Evolutionary conservation across 2,888 invertebrate species (phyloP).

Genomic region (Sipha maydis): DNA sequence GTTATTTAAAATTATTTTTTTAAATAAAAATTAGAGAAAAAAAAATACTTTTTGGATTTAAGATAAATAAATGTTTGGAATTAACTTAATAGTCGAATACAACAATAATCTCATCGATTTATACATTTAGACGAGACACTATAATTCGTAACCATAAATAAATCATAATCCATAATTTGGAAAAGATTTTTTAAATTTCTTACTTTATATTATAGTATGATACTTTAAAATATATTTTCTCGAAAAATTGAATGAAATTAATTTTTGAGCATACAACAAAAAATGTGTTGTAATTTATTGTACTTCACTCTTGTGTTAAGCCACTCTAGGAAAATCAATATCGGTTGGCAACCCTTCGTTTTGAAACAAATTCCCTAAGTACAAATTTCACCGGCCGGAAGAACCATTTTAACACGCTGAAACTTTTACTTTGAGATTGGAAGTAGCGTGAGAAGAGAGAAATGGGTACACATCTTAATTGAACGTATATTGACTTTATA

Average conservation of each 20-base stretch:
- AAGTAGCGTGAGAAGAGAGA: conserved; percentile 11
- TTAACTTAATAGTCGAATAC: no score
- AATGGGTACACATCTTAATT: conserved; percentile 38
- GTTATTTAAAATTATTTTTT: no score
- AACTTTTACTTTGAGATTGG: conserved; percentile 38
- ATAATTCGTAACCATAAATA: not conserved
- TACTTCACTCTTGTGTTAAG: not conserved
- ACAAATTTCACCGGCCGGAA: conserved; percentile 52
- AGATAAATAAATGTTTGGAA: no score
- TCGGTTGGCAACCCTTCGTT: conserved; percentile 41
- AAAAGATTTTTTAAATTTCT: no score
- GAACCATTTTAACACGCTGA: conserved; percentile 43
- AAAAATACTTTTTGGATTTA: no score
- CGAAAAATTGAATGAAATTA: conserved; percentile 9
- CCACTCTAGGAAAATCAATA: conserved; percentile 50
- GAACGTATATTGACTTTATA: conserved; percentile 48
- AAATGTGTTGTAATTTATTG: conserved; percentile 32
- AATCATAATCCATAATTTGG: not conserved
- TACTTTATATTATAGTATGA: no score
- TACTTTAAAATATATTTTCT: conserved; percentile 6
- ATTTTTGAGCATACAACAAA: conserved; percentile 9
- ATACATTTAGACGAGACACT: no score
- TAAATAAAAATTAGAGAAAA: no score
- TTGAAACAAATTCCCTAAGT: conserved; percentile 49
- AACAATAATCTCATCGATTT: no score